Conservation (phyloP, 2,888 invertebrate species). For the Oegoconia quadripuncta region DNA sequence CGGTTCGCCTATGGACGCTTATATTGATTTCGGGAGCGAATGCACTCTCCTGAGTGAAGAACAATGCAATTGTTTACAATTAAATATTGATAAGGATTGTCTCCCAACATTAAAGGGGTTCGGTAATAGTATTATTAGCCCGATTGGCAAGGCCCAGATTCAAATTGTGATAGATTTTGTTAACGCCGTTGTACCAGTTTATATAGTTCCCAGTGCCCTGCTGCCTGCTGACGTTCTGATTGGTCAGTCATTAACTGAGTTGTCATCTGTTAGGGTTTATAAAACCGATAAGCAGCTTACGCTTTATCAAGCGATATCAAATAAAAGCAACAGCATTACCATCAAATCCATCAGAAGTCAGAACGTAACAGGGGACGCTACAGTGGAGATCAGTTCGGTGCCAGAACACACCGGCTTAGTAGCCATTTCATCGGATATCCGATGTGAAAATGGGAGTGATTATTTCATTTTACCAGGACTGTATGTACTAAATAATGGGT, state of each 20-base stretch:
- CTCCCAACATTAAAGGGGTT: not conserved
- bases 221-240: not conserved
- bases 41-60: not conserved
- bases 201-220: not conserved
- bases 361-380: not conserved
- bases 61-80: too few relatives aligned
- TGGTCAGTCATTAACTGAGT: not conserved
- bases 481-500: not conserved
- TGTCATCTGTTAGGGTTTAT: not conserved
- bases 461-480: conserved; percentile 1
- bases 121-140: not conserved
- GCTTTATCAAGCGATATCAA: not conserved
- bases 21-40: too few relatives aligned
- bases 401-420: not conserved
- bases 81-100: not conserved
- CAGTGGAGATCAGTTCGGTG: not conserved
- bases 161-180: not conserved
- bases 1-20: not conserved
- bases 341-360: not conserved
- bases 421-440: not conserved
- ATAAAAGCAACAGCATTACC: not conserved
- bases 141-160: not conserved
- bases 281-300: not conserved
- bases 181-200: not conserved
- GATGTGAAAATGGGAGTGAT: not conserved